Conservation (phyloP, 2,113 vertebrate species). For the Colius striatus region DNA sequence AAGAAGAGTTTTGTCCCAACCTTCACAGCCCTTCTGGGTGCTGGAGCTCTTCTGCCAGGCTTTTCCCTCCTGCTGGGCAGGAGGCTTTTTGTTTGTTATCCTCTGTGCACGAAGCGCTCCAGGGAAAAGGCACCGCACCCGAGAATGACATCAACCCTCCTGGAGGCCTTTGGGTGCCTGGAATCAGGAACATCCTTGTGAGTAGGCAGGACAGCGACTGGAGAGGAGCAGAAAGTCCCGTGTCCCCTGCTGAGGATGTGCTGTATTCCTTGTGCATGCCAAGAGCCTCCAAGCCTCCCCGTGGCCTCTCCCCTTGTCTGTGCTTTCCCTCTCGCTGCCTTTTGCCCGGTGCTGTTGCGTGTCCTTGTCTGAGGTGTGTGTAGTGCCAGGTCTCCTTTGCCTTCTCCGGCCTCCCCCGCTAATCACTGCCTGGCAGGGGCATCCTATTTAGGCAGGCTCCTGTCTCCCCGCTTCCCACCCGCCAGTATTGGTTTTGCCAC, state of each 20-base stretch:
- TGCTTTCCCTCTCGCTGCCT: background rate
- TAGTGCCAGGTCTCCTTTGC: background rate
- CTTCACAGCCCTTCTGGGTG: background rate
- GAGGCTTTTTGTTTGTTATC: background rate
- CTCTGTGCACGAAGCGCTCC: background rate
- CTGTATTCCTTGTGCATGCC: conserved; percentile 13
- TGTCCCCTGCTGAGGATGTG: background rate
- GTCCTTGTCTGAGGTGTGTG: background rate
- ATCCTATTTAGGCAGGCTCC: background rate
- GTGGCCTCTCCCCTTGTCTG: background rate
- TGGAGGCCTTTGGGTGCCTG: conserved; percentile 16
- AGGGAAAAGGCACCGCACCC: background rate
- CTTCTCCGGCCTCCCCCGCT: background rate
- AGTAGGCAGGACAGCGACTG: background rate
- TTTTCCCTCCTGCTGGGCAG: background rate
- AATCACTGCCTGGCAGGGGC: background rate
- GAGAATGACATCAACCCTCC: background rate
- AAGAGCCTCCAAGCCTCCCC: background rate
- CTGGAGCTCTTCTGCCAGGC: background rate
- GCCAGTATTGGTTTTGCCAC: background rate
- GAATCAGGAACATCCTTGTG: background rate
- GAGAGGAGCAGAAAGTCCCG: background rate
- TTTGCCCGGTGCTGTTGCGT: background rate
- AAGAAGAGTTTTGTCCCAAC: background rate
- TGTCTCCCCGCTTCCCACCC: background rate